Evolutionary conservation across 2,888 invertebrate species (phyloP), one percentile per base, ranked within the genome.

Genomic region (Idaea aversata): DNA sequence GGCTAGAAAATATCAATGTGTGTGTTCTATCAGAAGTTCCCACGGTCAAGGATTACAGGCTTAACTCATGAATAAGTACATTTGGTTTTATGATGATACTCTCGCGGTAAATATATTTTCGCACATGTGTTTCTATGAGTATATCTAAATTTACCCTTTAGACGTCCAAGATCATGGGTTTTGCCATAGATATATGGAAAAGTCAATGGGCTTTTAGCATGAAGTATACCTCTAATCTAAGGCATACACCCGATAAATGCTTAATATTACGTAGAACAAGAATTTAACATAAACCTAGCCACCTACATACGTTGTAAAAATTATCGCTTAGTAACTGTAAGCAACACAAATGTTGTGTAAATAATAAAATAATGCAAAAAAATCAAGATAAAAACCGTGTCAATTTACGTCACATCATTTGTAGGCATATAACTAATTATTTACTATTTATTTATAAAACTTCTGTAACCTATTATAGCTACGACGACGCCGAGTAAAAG

Each of bases 21-120:
- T n/a, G n/a, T n/a, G n/a, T n/a, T n/a, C n/a, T n/a, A n/a, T n/a
- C n/a, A n/a, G n/a, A n/a, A n/a, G n/a, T n/a, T n/a, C n/a, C n/a
- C n/a, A n/a, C n/a, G n/a, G n/a, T n/a, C n/a, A n/a, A n/a, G n/a
- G n/a, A n/a, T n/a, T n/a, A n/a, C n/a, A n/a, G n/a, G n/a, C n/a
- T n/a, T n/a, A 82, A 84, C 65, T 25, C 65, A 61, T 57, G 74
- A 59, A 59, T 69, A 68, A 73, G 74, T 76, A 75, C 81, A 85
- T 87, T 87, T 81, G 80, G 77, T 84, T 87, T 88, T 86, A 90
- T 85, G 90, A 89, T 90, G 87, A 89, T 89, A 86, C 79, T 83
- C 78, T 78, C 75, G 76, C 68, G 75, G 78, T 80, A 76, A 80
- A 83, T 80, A 82, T 84, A 82, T 84, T 87, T 88, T 86, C 81